Conservation (phyloP, 2,888 invertebrate species). For the Cepaea hortensis region DNA sequence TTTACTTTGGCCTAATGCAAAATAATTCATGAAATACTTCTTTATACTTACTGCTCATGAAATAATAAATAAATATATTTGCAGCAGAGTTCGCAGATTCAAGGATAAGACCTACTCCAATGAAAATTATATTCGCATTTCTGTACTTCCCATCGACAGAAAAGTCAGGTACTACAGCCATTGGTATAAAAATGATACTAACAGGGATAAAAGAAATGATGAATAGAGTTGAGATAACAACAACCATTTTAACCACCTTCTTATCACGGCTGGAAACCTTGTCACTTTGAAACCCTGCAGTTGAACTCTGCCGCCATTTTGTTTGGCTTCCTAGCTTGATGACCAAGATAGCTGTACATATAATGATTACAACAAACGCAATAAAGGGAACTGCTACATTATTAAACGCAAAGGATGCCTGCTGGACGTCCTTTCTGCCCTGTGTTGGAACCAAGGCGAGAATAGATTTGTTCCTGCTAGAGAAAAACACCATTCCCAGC, state of each 20-base stretch:
- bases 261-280: neutral
- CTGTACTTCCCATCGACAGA: neutral
- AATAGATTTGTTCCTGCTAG: constrained; percentile 8
- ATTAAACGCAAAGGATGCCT: constrained; percentile 2
- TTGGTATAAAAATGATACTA: constrained; percentile 5
- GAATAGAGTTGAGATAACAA: constrained; percentile 7
- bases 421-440: neutral
- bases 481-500: neutral
- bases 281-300: neutral
- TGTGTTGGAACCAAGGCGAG: neutral
- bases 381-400: constrained; percentile 2
- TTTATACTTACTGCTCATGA: constrained; percentile 17
- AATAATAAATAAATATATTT: constrained; percentile 26
- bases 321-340: neutral
- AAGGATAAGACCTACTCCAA: neutral
- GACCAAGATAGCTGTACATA: neutral
- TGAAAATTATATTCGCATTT: neutral
- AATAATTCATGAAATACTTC: neutral
- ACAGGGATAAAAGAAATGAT: constrained; percentile 19
- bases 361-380: neutral
- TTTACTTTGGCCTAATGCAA: neutral
- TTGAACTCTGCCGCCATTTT: constrained; percentile 9
- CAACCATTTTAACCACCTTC: constrained; percentile 26
- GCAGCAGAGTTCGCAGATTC: constrained; percentile 8
- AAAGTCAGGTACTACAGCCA: neutral